phyloP scores from a whole-genome alignment of 2,113 vertebrate genomes.

The Rhadina sibilatrix region DNA sequence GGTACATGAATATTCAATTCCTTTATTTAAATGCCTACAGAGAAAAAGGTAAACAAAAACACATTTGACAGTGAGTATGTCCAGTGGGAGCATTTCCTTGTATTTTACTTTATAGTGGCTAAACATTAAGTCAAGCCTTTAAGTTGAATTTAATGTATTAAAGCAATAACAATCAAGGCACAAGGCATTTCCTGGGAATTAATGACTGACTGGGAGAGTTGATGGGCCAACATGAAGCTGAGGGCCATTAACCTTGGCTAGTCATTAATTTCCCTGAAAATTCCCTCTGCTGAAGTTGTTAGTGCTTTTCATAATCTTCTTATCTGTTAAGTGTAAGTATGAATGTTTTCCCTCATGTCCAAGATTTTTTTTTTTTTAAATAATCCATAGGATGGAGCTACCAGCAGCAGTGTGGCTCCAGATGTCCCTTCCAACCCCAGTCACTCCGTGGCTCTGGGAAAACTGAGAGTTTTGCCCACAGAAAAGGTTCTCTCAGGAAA shows the following conservation, averaged over 20 bases:
- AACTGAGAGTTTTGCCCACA: not conserved
- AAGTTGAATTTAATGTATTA: conserved; percentile 75
- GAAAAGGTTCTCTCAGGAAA: not conserved
- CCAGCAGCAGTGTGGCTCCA: not conserved
- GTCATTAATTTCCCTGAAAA: conserved; percentile 72
- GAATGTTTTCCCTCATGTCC: not conserved
- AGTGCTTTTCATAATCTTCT: conserved; percentile 60
- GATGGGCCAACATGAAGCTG: conserved; percentile 61
- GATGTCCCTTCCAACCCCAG: not conserved
- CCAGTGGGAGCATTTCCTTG: conserved; percentile 47
- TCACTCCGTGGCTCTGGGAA: accelerated
- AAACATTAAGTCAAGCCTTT: conserved; percentile 71
- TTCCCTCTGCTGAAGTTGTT: conserved; percentile 52
- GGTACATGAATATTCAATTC: not conserved
- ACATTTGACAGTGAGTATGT: conserved; percentile 38
- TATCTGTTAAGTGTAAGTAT: conserved; percentile 29
- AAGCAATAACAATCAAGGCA: conserved; percentile 67
- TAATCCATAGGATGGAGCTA: not conserved
- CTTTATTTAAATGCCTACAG: conserved; percentile 18
- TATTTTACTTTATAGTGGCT: conserved; percentile 67
- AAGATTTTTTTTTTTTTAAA: conserved; percentile 11
- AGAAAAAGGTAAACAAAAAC: conserved; percentile 68
- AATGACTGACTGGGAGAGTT: conserved; percentile 68
- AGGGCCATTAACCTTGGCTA: conserved; percentile 68
- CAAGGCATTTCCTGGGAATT: conserved; percentile 70